Base-by-base conservation (phyloP, 1,140 invertebrate species). In the Battus philenor region DNA sequence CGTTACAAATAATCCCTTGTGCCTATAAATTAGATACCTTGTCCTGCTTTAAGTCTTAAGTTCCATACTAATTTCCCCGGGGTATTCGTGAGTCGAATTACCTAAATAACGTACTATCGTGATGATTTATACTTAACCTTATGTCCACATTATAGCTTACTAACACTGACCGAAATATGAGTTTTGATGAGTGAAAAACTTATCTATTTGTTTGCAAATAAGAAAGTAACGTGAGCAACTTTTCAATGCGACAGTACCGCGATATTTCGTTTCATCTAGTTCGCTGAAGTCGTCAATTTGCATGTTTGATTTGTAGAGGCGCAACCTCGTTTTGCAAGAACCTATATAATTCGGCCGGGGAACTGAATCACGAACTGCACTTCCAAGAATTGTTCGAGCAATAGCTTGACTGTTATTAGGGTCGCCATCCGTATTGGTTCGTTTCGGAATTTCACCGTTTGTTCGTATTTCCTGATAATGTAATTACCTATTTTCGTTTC, bases 241-340 rank as follows among this genome's bases (percentile, higher is more conserved):
- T 41, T 41, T 27, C 17, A 7, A 17, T 9, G 26, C 24, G 26
- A 41, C 38, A 29, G 38, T 41, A 41, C 38, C 38, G n/a, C n/a
- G n/a, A 9, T 16, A 33, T 36, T 36, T 29, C 13, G 24, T 41
- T 9, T 15, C 7, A 29, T 26, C 8, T 15, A 17, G 12, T 29
- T 29, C 38, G 9, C 8, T 4, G 38, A 29, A 41, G 38, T 41
- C 38, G 38, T 41, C 24, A 41, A 41, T 29, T 41, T 41, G 12
- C 36, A 39, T 29, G 38, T 41, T 41, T 29, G 38, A 29, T 29
- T 36, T 18, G 22, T 29, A 9, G 17, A 41, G 24, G 38, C 29
- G 38, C 24, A 41, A 27, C 33, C 33, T 36, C 36, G 22, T 39
- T 39, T 39, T 39, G 36, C 24, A 27, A 41, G 29, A 22, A 16